phyloP scores from a whole-genome alignment of 2,797 vertebrate genomes.

The Myiothlypis chrysogaster region DNA sequence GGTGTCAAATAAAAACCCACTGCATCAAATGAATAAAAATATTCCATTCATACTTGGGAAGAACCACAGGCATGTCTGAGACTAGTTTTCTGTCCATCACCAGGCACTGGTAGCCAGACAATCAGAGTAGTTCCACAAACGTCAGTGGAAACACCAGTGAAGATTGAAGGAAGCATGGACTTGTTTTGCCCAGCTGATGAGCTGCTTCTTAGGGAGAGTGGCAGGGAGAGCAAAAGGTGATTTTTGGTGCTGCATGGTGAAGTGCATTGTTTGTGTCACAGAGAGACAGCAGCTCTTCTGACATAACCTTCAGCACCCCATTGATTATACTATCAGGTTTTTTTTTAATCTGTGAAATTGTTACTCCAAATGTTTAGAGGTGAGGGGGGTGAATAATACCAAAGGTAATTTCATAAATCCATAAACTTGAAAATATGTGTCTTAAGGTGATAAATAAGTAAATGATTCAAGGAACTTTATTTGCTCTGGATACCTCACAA shows the following conservation, averaged over 20 bases:
- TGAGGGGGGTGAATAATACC: background rate
- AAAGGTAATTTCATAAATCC: background rate
- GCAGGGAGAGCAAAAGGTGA: background rate
- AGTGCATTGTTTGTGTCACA: background rate
- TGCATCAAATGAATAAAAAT: background rate
- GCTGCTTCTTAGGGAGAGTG: background rate
- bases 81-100: background rate
- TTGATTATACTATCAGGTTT: background rate
- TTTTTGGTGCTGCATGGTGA: background rate
- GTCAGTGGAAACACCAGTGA: background rate
- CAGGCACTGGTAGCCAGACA: accelerated
- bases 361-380: background rate
- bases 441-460: background rate
- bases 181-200: background rate
- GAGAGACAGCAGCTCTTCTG: background rate
- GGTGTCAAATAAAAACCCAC: background rate
- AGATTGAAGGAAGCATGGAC: background rate
- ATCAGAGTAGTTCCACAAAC: background rate
- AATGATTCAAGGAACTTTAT: background rate
- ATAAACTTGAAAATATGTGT: background rate
- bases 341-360: background rate
- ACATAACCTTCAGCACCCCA: background rate
- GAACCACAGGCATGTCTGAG: background rate
- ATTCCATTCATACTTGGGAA: background rate
- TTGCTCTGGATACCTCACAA: background rate